A percentile compares a stretch with the other conserved stretches of the same genome.
Conservation (phyloP, 2,888 invertebrate genomes). For the Synergus laeviventris region DNA sequence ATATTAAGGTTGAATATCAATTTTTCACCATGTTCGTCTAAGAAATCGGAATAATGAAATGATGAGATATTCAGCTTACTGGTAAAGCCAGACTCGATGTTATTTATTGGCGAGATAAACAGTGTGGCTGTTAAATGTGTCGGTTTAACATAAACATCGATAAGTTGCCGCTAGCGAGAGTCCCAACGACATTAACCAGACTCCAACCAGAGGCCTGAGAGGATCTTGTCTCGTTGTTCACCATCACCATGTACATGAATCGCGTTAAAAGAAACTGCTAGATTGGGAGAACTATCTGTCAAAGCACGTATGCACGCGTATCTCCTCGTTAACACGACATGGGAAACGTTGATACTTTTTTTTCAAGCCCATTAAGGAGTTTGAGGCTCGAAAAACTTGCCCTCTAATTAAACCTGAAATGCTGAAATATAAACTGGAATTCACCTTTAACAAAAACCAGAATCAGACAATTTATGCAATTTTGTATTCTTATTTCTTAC, state of each 20-base stretch:
- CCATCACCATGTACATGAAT: conserved; percentile 33
- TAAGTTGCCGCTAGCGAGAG: conserved; percentile 64
- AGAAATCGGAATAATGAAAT: not conserved
- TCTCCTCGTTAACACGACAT: conserved; percentile 13
- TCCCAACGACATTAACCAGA: conserved; percentile 68
- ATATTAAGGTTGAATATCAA: too few species aligned
- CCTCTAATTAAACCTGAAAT: conserved; percentile 8
- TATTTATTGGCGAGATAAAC: conserved; percentile 73
- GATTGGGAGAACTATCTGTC: not conserved
- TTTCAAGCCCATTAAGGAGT: not conserved
- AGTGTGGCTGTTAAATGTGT: conserved; percentile 68
- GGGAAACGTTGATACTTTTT: not conserved
- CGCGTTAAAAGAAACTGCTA: not conserved
- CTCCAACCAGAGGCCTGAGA: conserved; percentile 48
- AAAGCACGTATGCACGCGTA: conserved; percentile 4
- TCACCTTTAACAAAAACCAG: not conserved
- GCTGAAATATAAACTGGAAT: not conserved
- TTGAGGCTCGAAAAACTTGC: not conserved
- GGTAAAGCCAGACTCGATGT: conserved; percentile 46
- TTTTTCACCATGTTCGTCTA: too few species aligned
- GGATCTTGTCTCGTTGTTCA: conserved; percentile 46
- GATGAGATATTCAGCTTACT: not conserved
- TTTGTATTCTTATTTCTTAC: not conserved
- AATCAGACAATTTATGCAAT: not conserved
- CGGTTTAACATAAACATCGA: conserved; percentile 73